Evolutionary conservation across 1,140 invertebrate species (phyloP), one percentile per base, ranked within the genome.

Genomic region (Phocides pigmalion): DNA sequence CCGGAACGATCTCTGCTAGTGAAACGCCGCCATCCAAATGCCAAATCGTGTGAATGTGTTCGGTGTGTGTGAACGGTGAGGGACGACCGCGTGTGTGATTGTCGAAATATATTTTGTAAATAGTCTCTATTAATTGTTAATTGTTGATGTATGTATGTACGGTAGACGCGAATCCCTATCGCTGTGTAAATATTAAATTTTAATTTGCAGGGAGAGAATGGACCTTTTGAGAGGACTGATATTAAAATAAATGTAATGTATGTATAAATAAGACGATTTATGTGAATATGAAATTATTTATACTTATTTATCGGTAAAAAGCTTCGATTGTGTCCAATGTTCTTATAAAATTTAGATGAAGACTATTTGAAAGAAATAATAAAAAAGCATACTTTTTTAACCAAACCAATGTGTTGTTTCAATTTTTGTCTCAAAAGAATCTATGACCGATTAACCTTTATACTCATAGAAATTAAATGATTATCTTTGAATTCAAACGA

Each of bases 211-310:
- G 87, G 89, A 90, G 85, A 87, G 87, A 87, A 86, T 88, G 89
- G 86, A 91, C 87, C 89, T 91, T 91, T 89, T 89, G 84, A 87
- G 87, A 89, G 89, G 89, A 91, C 89, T 91, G 89, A 90, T 91
- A 89, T 90, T 74, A 85, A 87, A 86, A 87, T 89, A 90, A 89
- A 89, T 90, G 83, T 90, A 91, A 89, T 89, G 87, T 91, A 89
- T 89, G 87, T 91, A 90, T 87, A 91, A 81, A 86, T 89, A 89
- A 89, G 84, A 87, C 79, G 75, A 90, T 91, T 84, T 89, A 91
- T 91, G 87, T 91, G 89, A 91, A 91, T 90, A 91, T 89, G 70
- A 91, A 91, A 91, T 91, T 91, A 91, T 91, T 91, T 91, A 91
- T 91, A 91, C 87, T 91, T 91, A 91, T 91, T 91, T 91, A 91